Conservation (phyloP, 2,888 invertebrate genomes). For the Agapostemon virescens region DNA sequence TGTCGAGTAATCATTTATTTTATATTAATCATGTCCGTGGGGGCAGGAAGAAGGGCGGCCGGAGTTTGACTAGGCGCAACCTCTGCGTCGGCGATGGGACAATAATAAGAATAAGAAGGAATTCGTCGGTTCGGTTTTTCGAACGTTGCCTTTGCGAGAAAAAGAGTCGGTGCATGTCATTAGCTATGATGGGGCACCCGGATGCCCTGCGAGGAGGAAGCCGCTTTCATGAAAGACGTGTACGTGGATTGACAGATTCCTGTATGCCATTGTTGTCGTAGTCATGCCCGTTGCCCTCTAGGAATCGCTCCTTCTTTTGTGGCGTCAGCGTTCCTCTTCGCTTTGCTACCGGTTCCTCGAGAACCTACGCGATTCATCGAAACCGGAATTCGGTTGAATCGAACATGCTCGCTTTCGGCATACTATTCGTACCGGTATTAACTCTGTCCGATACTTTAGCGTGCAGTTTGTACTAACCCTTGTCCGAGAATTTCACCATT, state of each 20-base stretch:
- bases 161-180: constrained; percentile 78
- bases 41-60: constrained; percentile 74
- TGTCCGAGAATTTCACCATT: too few relatives aligned
- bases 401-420: too few relatives aligned
- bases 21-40: constrained; percentile 77
- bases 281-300: constrained; percentile 78
- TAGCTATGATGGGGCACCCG: constrained; percentile 76
- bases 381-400: too few relatives aligned
- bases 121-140: constrained; percentile 67
- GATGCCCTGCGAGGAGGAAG: constrained; percentile 76
- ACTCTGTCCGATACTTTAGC: too few relatives aligned
- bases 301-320: constrained; percentile 65
- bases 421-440: too few relatives aligned
- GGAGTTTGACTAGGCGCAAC: constrained; percentile 48
- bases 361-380: background rate
- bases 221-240: constrained; percentile 76
- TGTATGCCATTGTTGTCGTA: constrained; percentile 76
- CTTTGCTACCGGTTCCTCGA: constrained; percentile 14
- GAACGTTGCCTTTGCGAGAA: constrained; percentile 62
- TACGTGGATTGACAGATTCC: constrained; percentile 79
- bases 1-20: constrained; percentile 79
- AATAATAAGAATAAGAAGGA: constrained; percentile 51
- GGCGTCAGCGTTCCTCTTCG: constrained; percentile 12
- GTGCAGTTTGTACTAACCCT: too few relatives aligned
- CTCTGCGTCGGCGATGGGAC: constrained; percentile 16